Percentiles rank a stretch among this genome's conserved stretches.
These are phyloP conservation scores for Enteromius trimaculatus DNA, from an alignment of 2,797 vertebrate species.

Conservation along the genomic window DNA sequence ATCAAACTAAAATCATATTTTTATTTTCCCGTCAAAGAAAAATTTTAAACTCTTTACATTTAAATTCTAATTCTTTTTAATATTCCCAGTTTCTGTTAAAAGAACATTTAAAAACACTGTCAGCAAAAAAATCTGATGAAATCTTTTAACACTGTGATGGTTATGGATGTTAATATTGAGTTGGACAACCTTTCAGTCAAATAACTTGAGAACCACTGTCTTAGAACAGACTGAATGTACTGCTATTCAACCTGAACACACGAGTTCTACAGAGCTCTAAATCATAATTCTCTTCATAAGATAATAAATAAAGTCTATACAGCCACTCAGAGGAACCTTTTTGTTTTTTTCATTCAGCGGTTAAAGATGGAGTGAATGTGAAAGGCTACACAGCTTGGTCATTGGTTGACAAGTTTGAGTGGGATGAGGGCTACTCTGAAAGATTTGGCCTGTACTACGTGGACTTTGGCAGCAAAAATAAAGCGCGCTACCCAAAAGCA, in stretches of 20 bases:
- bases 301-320: neutral
- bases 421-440: constrained; percentile 89
- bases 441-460: constrained; percentile 89
- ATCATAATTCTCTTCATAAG: neutral
- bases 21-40: neutral
- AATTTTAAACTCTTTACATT: neutral
- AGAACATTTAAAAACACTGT: neutral
- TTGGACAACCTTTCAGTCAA: neutral
- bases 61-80: neutral
- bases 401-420: constrained; percentile 91
- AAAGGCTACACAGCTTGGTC: constrained; percentile 92
- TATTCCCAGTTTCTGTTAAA: neutral
- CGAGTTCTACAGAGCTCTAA: neutral
- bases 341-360: constrained; percentile 72
- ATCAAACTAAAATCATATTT: neutral
- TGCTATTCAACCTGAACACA: neutral
- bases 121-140: neutral
- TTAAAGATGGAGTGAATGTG: constrained; percentile 88
- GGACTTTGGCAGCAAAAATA: constrained; percentile 85
- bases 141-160: neutral
- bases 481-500: constrained; percentile 88
- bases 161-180: neutral
- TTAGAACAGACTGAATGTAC: neutral
- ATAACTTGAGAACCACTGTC: neutral
- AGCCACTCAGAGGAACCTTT: neutral